These are phyloP conservation scores for Zingel zingel DNA, from an alignment of 2,113 vertebrate species.

Conservation along the genomic window DNA sequence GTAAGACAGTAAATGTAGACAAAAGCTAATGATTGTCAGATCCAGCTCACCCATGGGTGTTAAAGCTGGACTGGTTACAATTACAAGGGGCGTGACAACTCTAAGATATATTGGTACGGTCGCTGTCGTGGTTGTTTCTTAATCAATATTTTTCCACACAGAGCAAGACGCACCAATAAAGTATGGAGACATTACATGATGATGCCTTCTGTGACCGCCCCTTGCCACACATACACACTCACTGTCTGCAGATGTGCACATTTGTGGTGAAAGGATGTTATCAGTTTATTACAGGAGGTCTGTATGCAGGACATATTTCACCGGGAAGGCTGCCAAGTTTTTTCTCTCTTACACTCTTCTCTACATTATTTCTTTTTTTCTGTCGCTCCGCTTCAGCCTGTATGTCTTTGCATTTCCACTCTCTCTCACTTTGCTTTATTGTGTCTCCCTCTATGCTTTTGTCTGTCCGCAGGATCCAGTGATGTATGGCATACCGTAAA, in stretches of 20 bases:
- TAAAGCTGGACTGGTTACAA: slow-evolving; percentile 1
- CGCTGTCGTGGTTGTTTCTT: slow-evolving; percentile 4
- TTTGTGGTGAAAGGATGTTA: slow-evolving; percentile 51
- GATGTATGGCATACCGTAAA: slow-evolving; percentile 51
- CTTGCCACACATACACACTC: slow-evolving; percentile 6
- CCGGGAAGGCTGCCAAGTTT: slow-evolving; percentile 38
- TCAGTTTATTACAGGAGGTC: slow-evolving; percentile 50
- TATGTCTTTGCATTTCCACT: slow-evolving; percentile 24
- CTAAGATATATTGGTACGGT: not conserved
- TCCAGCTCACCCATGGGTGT: not conserved
- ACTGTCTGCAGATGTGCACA: slow-evolving; percentile 15
- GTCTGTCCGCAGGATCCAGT: slow-evolving; percentile 24
- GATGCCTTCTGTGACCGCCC: not conserved
- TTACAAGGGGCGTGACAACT: not conserved
- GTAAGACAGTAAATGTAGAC: not conserved
- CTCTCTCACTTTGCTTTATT: slow-evolving; percentile 1
- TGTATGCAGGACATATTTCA: slow-evolving; percentile 41
- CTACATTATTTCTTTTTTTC: slow-evolving; percentile 32
- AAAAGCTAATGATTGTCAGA: not conserved
- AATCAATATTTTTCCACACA: slow-evolving; percentile 14
- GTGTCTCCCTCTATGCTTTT: slow-evolving; percentile 25
- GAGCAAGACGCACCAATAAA: not conserved
- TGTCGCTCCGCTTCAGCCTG: slow-evolving; percentile 1
- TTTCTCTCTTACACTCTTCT: slow-evolving; percentile 23
- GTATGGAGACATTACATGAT: not conserved